A percentile compares a stretch with the other conserved stretches of the same genome.
These are phyloP conservation scores for Callochromis pleurospilus DNA, from an alignment of 2,113 vertebrate species.

Conservation along the genomic window DNA sequence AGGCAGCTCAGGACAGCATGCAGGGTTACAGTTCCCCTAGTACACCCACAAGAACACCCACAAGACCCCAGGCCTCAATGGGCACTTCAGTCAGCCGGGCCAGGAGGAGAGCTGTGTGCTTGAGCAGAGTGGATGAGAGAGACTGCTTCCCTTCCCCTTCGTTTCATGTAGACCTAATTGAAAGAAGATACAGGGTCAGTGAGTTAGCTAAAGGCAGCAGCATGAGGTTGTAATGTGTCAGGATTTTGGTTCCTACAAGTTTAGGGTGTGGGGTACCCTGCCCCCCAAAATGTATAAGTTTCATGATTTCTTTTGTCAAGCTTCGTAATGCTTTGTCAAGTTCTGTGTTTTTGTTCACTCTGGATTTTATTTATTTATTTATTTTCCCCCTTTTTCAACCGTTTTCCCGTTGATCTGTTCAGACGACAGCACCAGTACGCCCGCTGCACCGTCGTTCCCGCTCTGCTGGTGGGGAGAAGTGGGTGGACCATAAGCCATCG, in stretches of 20 bases:
- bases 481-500: conserved; percentile 92
- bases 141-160: conserved; percentile 2
- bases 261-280: neutral
- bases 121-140: conserved; percentile 66
- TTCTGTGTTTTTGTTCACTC: neutral
- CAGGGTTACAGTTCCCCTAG: conserved; percentile 42
- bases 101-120: conserved; percentile 77
- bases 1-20: conserved; percentile 58
- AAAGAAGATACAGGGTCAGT: conserved; percentile 81
- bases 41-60: neutral
- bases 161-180: conserved; percentile 71
- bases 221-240: neutral
- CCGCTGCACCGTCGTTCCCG: conserved; percentile 79
- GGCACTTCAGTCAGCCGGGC: conserved; percentile 16
- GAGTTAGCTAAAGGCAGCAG: conserved; percentile 15
- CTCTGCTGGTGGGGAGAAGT: conserved; percentile 86
- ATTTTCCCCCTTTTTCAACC: neutral
- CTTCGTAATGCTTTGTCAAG: neutral
- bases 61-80: conserved; percentile 63
- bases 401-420: neutral
- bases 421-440: conserved; percentile 77
- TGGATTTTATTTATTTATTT: too few species aligned
- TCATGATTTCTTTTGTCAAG: accelerated
- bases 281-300: neutral
- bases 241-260: neutral